A percentile compares a stretch with the other conserved stretches of the same genome.
Evolutionary conservation across 2,113 vertebrate species (phyloP).

Genomic region (Callaeas wilsoni): DNA sequence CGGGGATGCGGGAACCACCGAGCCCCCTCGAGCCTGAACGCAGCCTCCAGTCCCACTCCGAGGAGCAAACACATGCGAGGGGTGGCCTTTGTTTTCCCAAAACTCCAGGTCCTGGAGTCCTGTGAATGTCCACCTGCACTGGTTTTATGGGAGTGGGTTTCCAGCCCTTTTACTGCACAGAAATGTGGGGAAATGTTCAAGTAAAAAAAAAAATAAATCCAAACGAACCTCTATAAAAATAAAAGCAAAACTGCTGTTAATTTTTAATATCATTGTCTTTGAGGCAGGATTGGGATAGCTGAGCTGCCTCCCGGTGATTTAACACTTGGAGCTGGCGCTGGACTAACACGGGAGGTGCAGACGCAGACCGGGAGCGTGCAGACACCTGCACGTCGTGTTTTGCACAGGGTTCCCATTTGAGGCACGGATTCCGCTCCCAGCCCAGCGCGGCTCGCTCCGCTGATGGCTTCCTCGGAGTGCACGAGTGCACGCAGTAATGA

Average conservation of each 20-base stretch:
- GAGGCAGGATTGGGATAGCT: neutral
- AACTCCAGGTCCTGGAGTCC: neutral
- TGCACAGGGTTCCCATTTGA: neutral
- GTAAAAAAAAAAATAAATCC: neutral
- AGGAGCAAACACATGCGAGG: fast-evolving
- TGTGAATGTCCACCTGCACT: neutral
- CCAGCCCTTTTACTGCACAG: neutral
- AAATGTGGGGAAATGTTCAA: neutral
- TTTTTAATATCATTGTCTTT: neutral
- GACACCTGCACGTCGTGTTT: neutral
- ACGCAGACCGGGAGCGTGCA: fast-evolving
- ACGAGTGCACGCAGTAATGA: neutral
- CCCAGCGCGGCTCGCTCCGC: fast-evolving
- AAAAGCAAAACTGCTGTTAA: neutral
- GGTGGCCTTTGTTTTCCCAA: neutral
- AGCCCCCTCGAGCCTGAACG: fast-evolving
- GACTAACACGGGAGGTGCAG: neutral
- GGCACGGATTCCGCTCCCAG: neutral
- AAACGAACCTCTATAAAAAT: neutral
- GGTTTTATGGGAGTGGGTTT: fast-evolving
- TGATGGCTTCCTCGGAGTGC: neutral
- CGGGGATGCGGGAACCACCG: fast-evolving
- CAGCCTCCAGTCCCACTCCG: fast-evolving
- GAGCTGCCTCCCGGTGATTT: neutral
- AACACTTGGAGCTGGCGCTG: fast-evolving